Percentiles rank a stretch among this genome's conserved stretches.
Conservation (phyloP, 2,888 invertebrate species). For the Monopis laevigella region DNA sequence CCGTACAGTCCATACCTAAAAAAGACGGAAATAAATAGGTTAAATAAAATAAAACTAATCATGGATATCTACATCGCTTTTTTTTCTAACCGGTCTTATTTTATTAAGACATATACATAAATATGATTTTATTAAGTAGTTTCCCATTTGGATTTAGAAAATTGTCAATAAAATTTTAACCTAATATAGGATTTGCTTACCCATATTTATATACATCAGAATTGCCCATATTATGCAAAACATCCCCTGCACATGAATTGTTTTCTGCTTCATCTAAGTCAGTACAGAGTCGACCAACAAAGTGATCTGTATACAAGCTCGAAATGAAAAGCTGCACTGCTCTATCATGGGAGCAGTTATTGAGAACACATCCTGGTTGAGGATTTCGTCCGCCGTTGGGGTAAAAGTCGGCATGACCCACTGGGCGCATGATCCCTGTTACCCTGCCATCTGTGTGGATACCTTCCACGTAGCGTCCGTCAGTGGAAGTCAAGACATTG, state of each 20-base stretch:
- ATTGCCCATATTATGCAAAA: slow-evolving; percentile 20
- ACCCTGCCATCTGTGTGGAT: slow-evolving; percentile 28
- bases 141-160: too few species aligned
- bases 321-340: slow-evolving; percentile 19
- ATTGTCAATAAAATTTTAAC: too few species aligned
- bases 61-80: not conserved
- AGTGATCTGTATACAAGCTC: slow-evolving; percentile 19
- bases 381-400: slow-evolving; percentile 25
- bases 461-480: slow-evolving; percentile 28
- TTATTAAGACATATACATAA: not conserved
- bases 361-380: slow-evolving; percentile 18
- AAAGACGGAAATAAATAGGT: not conserved
- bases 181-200: slow-evolving; percentile 23
- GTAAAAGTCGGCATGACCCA: slow-evolving; percentile 31
- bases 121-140: not conserved
- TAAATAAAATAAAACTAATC: not conserved
- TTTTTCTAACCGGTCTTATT: not conserved
- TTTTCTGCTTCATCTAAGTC: slow-evolving; percentile 12
- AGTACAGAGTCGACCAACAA: slow-evolving; percentile 15
- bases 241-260: slow-evolving; percentile 6
- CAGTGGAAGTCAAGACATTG: slow-evolving; percentile 20
- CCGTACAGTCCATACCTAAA: slow-evolving; percentile 1
- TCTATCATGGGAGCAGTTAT: slow-evolving; percentile 21
- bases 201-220: slow-evolving; percentile 19
- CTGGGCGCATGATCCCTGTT: slow-evolving; percentile 22